Evolutionary conservation across 2,113 vertebrate species (phyloP).

Genomic region (Anoura caudifer): DNA sequence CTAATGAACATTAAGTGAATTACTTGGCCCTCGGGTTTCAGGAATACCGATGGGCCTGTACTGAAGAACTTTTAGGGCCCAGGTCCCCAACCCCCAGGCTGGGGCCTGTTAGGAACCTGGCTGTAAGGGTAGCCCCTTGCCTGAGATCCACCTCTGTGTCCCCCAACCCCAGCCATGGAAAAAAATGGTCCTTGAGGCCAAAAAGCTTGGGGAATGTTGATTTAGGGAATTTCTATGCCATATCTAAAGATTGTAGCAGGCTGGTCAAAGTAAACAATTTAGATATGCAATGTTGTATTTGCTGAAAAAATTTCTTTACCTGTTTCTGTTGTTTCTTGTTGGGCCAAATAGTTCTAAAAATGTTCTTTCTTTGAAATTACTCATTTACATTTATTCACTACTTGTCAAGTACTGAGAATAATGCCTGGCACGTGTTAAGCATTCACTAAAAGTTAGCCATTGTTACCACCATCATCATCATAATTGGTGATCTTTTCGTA

Average conservation of each 20-base stretch:
- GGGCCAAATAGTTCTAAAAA: neutral
- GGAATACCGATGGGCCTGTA: neutral
- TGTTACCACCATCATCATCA: neutral
- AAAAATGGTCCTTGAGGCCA: too few relatives aligned
- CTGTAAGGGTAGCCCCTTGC: too few relatives aligned
- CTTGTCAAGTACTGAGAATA: neutral
- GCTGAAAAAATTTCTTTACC: neutral
- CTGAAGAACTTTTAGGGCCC: neutral
- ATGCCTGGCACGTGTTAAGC: neutral
- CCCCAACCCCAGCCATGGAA: too few relatives aligned
- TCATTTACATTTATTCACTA: neutral
- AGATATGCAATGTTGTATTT: neutral
- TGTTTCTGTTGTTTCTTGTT: neutral
- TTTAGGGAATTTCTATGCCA: neutral
- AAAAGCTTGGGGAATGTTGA: too few relatives aligned
- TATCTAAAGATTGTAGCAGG: neutral
- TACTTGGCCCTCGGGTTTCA: constrained; percentile 11
- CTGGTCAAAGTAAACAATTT: neutral
- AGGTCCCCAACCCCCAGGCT: too few relatives aligned
- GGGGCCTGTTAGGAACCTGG: too few relatives aligned
- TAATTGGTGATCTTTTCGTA: neutral
- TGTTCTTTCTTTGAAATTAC: constrained; percentile 15
- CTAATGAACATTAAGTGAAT: constrained; percentile 37
- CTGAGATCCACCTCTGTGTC: too few relatives aligned
- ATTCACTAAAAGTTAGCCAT: neutral